Percentiles rank a stretch among this genome's conserved stretches.
Evolutionary conservation across 2,113 vertebrate species (phyloP).

Genomic region (Pollimyrus isidori): DNA sequence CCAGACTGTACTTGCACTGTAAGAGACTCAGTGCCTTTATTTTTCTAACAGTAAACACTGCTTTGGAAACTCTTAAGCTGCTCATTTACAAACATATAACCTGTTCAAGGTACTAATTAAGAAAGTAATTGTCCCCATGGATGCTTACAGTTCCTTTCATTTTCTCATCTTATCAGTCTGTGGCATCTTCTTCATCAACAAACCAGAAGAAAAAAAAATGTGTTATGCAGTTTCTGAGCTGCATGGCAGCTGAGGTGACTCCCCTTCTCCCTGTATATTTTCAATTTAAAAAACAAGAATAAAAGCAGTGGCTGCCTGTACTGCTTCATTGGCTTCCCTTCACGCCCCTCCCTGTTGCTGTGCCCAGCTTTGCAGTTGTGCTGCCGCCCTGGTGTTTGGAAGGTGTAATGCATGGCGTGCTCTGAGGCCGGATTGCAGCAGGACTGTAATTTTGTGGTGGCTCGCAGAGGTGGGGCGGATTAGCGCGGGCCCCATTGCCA

Average conservation of each 20-base stretch:
- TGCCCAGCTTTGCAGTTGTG: background rate
- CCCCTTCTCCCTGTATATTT: background rate
- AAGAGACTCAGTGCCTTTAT: background rate
- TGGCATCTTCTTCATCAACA: background rate
- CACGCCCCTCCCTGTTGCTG: background rate
- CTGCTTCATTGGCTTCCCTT: too few species aligned
- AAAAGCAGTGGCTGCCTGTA: background rate
- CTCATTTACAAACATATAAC: background rate
- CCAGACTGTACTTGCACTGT: background rate
- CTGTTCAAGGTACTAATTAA: slow-evolving; percentile 11
- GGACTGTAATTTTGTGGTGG: background rate
- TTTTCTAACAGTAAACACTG: background rate
- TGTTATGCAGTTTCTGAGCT: background rate
- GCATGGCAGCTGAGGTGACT: background rate
- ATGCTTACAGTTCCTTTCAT: background rate
- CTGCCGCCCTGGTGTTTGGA: background rate
- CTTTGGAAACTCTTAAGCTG: background rate
- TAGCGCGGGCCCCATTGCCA: background rate
- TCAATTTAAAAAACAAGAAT: background rate
- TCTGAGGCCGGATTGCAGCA: background rate
- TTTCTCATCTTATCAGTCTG: background rate
- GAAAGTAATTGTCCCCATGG: background rate
- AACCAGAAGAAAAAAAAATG: background rate
- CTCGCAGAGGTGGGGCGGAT: background rate
- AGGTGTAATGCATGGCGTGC: background rate